These are phyloP conservation scores for Volucella zonaria DNA, from an alignment of 2,888 invertebrate genomes.

Conservation along the genomic window DNA sequence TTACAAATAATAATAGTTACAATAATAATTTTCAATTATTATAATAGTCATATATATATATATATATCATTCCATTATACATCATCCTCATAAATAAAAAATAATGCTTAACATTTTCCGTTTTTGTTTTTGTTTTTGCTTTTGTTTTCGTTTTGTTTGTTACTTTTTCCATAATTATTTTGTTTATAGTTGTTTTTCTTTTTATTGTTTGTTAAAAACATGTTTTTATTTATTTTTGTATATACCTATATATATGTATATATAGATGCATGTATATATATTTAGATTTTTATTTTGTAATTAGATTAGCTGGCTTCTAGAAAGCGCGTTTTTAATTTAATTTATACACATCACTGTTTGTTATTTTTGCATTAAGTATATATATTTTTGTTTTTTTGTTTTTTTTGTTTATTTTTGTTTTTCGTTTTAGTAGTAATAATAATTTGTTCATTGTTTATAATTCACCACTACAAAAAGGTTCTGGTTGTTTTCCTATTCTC, in stretches of 20 bases:
- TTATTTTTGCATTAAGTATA: conserved; percentile 63
- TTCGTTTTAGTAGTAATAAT: conserved; percentile 27
- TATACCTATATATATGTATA: conserved; percentile 58
- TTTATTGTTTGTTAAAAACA: conserved; percentile 68
- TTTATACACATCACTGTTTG: conserved; percentile 71
- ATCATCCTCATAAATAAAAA: conserved; percentile 68
- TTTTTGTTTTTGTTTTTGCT: conserved; percentile 24
- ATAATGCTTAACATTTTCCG: conserved; percentile 67
- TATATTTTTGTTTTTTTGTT: conserved; percentile 36
- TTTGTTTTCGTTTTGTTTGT: no score
- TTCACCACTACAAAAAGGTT: conserved; percentile 46
- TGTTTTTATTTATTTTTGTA: conserved; percentile 62
- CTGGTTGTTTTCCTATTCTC: conserved; percentile 15
- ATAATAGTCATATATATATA: conserved; percentile 60
- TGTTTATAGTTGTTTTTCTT: conserved; percentile 36
- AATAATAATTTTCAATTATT: conserved; percentile 71
- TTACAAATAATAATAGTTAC: conserved; percentile 50
- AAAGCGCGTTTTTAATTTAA: conserved; percentile 69
- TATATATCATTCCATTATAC: conserved; percentile 58
- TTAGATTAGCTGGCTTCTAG: conserved; percentile 72
- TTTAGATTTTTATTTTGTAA: conserved; percentile 49
- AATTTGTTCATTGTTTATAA: conserved; percentile 75
- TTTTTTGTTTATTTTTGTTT: conserved; percentile 34
- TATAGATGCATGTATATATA: conserved; percentile 60
- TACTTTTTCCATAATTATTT: conserved; percentile 39